Percentiles rank a stretch among this genome's conserved stretches.
Evolutionary conservation across 2,113 vertebrate species (phyloP).

Genomic region (Cyanoderma ruficeps): DNA sequence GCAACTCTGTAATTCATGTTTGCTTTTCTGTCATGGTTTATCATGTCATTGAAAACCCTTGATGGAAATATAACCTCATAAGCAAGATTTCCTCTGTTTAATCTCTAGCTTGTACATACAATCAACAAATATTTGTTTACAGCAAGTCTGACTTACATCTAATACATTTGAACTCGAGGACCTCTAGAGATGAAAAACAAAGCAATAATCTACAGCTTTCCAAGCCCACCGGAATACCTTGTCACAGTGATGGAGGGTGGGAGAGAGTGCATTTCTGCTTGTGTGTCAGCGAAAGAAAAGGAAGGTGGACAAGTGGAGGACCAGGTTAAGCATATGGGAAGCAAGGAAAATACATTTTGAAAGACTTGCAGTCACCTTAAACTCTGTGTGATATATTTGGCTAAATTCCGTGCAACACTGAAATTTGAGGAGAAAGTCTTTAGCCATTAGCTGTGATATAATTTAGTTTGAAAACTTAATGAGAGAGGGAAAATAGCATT

Average conservation of each 20-base stretch:
- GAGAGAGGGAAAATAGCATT: constrained; percentile 46
- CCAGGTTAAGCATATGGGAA: background rate
- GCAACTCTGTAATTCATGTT: background rate
- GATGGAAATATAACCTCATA: constrained; percentile 13
- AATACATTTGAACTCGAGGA: constrained; percentile 59
- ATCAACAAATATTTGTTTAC: constrained; percentile 41
- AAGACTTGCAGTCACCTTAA: background rate
- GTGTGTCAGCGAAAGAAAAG: background rate
- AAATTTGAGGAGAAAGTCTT: constrained; percentile 19
- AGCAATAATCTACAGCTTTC: constrained; percentile 36
- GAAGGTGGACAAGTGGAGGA: background rate
- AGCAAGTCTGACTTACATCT: constrained; percentile 41
- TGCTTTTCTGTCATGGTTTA: background rate
- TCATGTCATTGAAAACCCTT: background rate
- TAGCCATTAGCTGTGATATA: constrained; percentile 29
- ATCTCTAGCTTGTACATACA: background rate
- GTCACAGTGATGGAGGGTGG: background rate
- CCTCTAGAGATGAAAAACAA: constrained; percentile 43
- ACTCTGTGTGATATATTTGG: background rate
- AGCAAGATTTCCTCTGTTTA: background rate
- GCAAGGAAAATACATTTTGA: background rate
- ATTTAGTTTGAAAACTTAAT: constrained; percentile 59
- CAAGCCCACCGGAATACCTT: background rate
- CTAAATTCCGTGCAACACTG: background rate
- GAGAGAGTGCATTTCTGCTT: background rate